phyloP scores from a whole-genome alignment of 2,797 vertebrate genomes.

The Bryconaethiops microstoma region DNA sequence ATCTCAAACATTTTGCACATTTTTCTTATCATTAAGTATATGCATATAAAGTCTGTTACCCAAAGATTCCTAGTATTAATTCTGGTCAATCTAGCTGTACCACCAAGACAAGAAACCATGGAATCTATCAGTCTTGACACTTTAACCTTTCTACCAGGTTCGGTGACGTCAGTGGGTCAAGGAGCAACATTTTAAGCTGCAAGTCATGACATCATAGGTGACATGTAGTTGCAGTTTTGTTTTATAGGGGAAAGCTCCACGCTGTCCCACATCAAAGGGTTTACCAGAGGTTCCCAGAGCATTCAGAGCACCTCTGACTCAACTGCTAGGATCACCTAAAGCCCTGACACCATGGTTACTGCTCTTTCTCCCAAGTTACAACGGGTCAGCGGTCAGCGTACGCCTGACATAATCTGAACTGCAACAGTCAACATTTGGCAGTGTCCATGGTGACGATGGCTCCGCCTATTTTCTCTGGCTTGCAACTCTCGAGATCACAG shows the following conservation, averaged over 20 bases:
- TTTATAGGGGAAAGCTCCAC: slow-evolving; percentile 8
- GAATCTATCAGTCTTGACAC: background rate
- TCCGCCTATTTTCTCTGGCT: slow-evolving; percentile 21
- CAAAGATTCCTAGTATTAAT: background rate
- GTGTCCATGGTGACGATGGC: slow-evolving; percentile 50
- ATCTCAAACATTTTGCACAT: too few species aligned
- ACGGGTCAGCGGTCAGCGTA: slow-evolving; percentile 33
- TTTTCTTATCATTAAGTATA: too few species aligned
- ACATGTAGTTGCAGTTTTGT: background rate
- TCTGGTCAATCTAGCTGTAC: background rate
- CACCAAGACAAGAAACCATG: too few species aligned
- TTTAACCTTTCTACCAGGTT: background rate
- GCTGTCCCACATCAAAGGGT: slow-evolving; percentile 34
- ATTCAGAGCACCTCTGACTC: slow-evolving; percentile 32
- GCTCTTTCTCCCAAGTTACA: slow-evolving; percentile 29
- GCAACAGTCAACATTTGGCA: slow-evolving; percentile 49
- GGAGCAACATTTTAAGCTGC: background rate
- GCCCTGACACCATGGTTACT: slow-evolving; percentile 23
- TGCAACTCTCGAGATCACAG: background rate
- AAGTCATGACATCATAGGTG: slow-evolving; percentile 29
- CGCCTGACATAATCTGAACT: slow-evolving; percentile 45
- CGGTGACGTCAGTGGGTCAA: background rate
- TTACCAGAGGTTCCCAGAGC: slow-evolving; percentile 31
- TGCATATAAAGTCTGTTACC: background rate
- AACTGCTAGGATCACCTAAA: slow-evolving; percentile 32